Conservation (phyloP, 2,888 invertebrate genomes). For the Halocaridina rubra region DNA sequence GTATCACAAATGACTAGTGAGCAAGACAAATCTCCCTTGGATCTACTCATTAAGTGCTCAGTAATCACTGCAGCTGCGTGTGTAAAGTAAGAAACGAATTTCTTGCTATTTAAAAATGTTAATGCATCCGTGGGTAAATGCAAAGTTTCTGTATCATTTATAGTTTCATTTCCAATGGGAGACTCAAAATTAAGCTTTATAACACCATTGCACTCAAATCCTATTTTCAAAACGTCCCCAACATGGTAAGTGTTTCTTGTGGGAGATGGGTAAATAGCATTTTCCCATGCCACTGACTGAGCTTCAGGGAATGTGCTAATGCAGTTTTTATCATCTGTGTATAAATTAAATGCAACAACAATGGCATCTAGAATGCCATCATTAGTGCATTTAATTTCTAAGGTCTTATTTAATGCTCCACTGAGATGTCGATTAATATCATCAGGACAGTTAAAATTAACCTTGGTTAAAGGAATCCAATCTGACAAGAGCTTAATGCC, state of each 20-base stretch:
- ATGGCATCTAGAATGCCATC: conserved; percentile 76
- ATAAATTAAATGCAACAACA: conserved; percentile 80
- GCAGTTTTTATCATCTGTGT: conserved; percentile 75
- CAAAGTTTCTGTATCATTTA: not conserved
- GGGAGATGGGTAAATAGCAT: conserved; percentile 76
- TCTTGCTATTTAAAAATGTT: conserved; percentile 37
- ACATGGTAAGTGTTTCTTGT: not conserved
- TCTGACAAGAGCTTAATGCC: conserved; percentile 74
- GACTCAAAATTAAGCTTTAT: conserved; percentile 2
- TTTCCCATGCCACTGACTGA: conserved; percentile 79
- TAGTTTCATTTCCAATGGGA: too few species aligned
- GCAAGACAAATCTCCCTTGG: not conserved
- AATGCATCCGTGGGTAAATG: conserved; percentile 7
- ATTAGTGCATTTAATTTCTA: conserved; percentile 68
- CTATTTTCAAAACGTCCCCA: not conserved
- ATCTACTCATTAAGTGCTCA: not conserved
- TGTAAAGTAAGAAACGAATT: not conserved
- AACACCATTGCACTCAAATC: conserved; percentile 26
- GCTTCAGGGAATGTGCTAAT: conserved; percentile 75
- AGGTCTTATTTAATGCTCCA: conserved; percentile 67
- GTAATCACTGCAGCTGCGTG: not conserved
- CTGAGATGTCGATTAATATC: conserved; percentile 70
- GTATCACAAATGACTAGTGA: conserved; percentile 39
- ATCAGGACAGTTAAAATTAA: conserved; percentile 75
- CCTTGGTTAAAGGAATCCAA: conserved; percentile 72